phyloP scores from a whole-genome alignment of 1,140 invertebrate genomes.

The Drosophila rhopaloa region DNA sequence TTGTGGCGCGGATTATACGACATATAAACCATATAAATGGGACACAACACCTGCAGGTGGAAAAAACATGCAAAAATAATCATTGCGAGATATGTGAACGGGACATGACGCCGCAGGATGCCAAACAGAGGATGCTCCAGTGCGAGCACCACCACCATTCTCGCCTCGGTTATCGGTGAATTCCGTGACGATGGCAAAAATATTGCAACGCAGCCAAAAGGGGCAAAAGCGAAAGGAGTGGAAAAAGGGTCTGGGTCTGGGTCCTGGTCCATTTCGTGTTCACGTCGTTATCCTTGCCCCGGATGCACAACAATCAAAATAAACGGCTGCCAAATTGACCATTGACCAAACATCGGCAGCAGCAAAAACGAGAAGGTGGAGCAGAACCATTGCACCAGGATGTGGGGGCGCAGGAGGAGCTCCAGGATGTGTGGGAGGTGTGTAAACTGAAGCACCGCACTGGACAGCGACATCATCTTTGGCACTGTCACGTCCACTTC shows the following conservation, averaged over 20 bases:
- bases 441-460: not conserved
- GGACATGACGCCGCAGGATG: constrained; percentile 59
- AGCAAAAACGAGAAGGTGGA: constrained; percentile 17
- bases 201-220: constrained; percentile 33
- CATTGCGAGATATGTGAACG: constrained; percentile 42
- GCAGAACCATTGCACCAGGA: constrained; percentile 1
- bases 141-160: constrained; percentile 21
- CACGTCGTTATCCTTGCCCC: constrained; percentile 77
- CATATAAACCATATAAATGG: constrained; percentile 21
- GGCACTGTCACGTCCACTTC: constrained; percentile 64
- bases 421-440: not conserved
- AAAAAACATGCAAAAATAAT: constrained; percentile 57
- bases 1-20: constrained; percentile 23
- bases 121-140: constrained; percentile 30
- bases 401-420: not conserved
- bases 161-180: constrained; percentile 58
- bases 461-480: constrained; percentile 41
- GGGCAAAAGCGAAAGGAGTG: not conserved
- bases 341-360: constrained; percentile 81
- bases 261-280: constrained; percentile 67
- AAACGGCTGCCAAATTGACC: constrained; percentile 84
- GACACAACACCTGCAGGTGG: constrained; percentile 29
- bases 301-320: constrained; percentile 83
- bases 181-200: constrained; percentile 68
- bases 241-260: constrained; percentile 22